Base-by-base conservation (phyloP, 2,113 vertebrate genomes). In the Tor tambroides region DNA sequence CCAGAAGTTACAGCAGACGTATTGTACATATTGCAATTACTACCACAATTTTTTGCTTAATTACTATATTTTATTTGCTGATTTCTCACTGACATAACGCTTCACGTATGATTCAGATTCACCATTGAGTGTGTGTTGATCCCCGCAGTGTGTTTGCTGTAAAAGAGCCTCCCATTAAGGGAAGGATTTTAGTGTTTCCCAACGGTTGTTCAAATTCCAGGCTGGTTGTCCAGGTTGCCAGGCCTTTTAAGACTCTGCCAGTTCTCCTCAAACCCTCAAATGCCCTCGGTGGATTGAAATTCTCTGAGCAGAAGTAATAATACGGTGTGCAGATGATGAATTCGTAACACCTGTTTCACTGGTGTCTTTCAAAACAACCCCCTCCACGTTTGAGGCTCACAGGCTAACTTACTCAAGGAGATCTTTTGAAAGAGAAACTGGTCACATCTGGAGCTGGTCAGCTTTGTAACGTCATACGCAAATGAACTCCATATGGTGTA, bases 201-300 rank as follows among this genome's bases (percentile, higher is more conserved):
- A 87, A 84, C 41, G 46, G 3, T 67, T 87, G 59, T 72, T 83
- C 21, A 72, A 84, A 88, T 88, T 89, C 89, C 86, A 75, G 80
- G 79, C 63, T 32, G 23, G 74, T 80, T 56, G 83, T 86, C 84
- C 80, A 86, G 89, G 86, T 80, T 86, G 15, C 75, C 7, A 80
- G 80, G 61, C 75, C 76, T 83, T 84, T 89, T 84, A 86, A 89
- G 87, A 69, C 15, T 14, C 4, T 49, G 80, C 89, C 80, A 89
- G 38, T 59, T 59, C 65, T 69, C 78, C 85, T 28, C 83, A 49
- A 85, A 71, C 41, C 19, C 63, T 17, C 28, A 75, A 82, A 67
- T 79, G 81, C 78, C 41, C 78, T 88, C 38, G 67, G 17, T 21
- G 76, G 46, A 79, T 54, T 35, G 54, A 77, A 89, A 87, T 86